Conservation (phyloP, 2,888 invertebrate species). For the Drosophila silvestris region DNA sequence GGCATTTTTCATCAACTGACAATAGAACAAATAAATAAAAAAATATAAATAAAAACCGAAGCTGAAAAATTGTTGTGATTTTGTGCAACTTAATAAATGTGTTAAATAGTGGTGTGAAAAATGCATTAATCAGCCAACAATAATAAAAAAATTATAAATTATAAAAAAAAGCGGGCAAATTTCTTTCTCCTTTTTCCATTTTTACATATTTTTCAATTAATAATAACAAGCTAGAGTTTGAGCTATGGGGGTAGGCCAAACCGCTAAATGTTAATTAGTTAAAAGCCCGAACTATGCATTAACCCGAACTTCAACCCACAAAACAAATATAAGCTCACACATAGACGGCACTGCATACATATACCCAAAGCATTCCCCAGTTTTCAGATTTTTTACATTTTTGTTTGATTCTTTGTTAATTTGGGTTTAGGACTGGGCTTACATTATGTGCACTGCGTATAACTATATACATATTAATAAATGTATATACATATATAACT, state of each 20-base stretch:
- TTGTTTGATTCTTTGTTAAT: conserved; percentile 48
- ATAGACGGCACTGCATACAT: conserved; percentile 18
- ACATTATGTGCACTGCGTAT: conserved; percentile 47
- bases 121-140: conserved; percentile 73
- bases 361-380: conserved; percentile 51
- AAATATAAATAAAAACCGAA: conserved; percentile 6
- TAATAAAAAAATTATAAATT: conserved; percentile 64
- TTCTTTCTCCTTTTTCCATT: conserved; percentile 31
- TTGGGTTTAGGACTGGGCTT: conserved; percentile 50
- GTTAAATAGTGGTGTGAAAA: conserved; percentile 67
- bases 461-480: conserved; percentile 3
- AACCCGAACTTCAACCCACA: conserved; percentile 46
- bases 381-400: conserved; percentile 50
- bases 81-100: conserved; percentile 68
- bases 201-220: conserved; percentile 76
- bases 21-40: conserved; percentile 27
- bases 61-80: conserved; percentile 70
- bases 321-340: conserved; percentile 33
- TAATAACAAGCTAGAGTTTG: conserved; percentile 47
- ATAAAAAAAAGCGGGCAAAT: conserved; percentile 67
- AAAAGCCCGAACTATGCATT: conserved; percentile 73
- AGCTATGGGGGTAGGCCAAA: conserved; percentile 53
- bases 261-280: conserved; percentile 84
- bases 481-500: conserved; percentile 11
- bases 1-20: conserved; percentile 75